These are phyloP conservation scores for Petrosia ficiformis DNA, from an alignment of 37 sponge, comb jelly and placozoan species.

Conservation along the genomic window DNA sequence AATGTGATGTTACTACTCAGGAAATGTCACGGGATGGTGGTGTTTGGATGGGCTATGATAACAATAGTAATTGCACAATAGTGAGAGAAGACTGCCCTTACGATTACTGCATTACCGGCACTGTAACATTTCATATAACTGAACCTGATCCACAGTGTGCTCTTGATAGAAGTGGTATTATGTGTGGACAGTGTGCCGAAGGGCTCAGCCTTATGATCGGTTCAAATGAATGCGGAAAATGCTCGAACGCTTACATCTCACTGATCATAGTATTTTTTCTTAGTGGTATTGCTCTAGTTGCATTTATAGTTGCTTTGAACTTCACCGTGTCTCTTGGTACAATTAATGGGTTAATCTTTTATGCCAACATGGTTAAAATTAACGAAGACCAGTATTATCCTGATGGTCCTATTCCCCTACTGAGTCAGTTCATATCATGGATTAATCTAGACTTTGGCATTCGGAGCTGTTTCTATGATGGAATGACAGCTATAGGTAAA, in stretches of 20 bases:
- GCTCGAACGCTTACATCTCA: conserved; percentile 24
- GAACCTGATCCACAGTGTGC: conserved; percentile 8
- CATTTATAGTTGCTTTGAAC: not conserved
- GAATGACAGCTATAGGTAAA: conserved; percentile 11
- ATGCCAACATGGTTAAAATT: conserved; percentile 20
- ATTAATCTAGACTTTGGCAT: conserved; percentile 42
- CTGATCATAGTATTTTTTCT: conserved; percentile 18
- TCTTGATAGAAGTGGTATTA: conserved; percentile 10
- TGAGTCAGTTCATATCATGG: conserved; percentile 25
- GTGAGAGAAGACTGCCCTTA: not conserved
- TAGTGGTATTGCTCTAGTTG: conserved; percentile 26
- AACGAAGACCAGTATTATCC: not conserved
- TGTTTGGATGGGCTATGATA: not conserved
- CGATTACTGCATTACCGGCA: not conserved
- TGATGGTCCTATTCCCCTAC: conserved; percentile 4
- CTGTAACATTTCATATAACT: not conserved
- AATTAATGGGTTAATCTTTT: conserved; percentile 29
- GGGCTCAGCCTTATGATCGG: conserved; percentile 29
- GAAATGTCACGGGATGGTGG: not conserved
- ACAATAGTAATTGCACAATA: not conserved
- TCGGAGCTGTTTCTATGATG: conserved; percentile 21
- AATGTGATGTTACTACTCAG: not conserved
- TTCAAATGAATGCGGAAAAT: conserved; percentile 4
- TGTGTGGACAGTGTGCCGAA: conserved; percentile 24
- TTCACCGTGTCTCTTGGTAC: conserved; percentile 1